These are phyloP conservation scores for Ganaspis sp. DNA, from an alignment of 1,140 invertebrate genomes.

Conservation along the genomic window DNA sequence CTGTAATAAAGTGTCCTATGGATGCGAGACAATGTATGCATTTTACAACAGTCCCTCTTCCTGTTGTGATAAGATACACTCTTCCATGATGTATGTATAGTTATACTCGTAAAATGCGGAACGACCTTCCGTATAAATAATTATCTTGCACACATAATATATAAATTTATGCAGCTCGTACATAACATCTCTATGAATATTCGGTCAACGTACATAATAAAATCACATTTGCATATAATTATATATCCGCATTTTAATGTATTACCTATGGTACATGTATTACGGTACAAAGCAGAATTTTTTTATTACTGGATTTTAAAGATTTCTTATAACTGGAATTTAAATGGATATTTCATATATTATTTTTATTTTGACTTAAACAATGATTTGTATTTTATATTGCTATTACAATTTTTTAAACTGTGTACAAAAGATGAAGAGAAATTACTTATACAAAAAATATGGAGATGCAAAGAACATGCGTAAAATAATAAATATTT, in stretches of 20 bases:
- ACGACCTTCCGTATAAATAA: conserved; percentile 3
- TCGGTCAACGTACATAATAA: conserved; percentile 5
- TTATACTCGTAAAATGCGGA: background rate
- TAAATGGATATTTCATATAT: too few species aligned
- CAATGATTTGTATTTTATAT: too few species aligned
- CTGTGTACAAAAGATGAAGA: too few species aligned
- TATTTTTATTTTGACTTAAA: too few species aligned
- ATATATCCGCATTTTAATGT: background rate
- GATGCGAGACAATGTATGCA: background rate
- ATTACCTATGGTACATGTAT: background rate
- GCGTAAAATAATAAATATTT: too few species aligned
- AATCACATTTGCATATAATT: background rate
- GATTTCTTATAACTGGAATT: too few species aligned
- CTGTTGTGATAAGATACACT: background rate
- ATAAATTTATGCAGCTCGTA: conserved; percentile 12
- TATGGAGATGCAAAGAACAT: too few species aligned
- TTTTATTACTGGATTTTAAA: too few species aligned
- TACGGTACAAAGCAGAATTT: background rate
- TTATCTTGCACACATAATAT: background rate
- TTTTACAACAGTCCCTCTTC: conserved; percentile 3
- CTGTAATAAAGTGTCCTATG: background rate
- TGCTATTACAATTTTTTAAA: too few species aligned
- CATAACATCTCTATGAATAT: background rate
- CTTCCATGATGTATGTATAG: background rate
- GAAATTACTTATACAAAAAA: too few species aligned